phyloP scores from a whole-genome alignment of 2,888 invertebrate species.

The Mimachlamys varia region DNA sequence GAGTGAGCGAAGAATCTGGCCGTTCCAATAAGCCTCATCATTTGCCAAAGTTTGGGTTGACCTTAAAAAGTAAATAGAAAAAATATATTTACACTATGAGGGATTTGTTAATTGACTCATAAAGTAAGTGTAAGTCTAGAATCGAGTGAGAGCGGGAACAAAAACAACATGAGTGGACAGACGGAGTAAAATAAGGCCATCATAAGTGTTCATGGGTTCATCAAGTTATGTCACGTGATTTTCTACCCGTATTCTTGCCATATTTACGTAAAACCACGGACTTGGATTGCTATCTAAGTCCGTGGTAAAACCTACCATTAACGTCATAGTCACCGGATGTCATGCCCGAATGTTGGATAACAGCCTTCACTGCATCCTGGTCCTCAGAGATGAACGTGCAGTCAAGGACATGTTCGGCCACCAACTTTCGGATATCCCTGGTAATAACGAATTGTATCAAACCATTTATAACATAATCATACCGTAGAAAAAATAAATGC shows the following conservation, averaged over 20 bases:
- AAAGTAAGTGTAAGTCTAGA: no score
- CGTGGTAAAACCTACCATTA: constrained; percentile 55
- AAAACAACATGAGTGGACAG: no score
- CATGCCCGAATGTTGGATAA: constrained; percentile 58
- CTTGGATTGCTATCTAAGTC: no score
- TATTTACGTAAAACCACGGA: no score
- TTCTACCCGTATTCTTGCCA: no score
- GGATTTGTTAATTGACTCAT: no score
- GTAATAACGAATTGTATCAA: neutral
- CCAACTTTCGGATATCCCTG: constrained; percentile 3
- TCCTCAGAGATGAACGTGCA: constrained; percentile 50
- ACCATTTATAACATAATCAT: no score
- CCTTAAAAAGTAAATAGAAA: constrained; percentile 38
- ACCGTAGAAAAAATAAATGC: no score
- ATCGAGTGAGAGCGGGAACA: no score
- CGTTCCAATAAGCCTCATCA: constrained; percentile 62
- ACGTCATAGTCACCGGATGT: constrained; percentile 59
- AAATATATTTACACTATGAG: neutral
- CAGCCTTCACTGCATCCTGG: constrained; percentile 58
- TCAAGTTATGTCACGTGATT: no score
- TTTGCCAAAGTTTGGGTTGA: constrained; percentile 61
- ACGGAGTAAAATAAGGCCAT: no score
- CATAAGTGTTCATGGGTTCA: no score
- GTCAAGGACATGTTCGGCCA: neutral
- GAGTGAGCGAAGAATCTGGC: constrained; percentile 63